A percentile compares a stretch with the other conserved stretches of the same genome.
Evolutionary conservation across 2,113 vertebrate genomes (phyloP).

Genomic region (Carassius auratus): DNA sequence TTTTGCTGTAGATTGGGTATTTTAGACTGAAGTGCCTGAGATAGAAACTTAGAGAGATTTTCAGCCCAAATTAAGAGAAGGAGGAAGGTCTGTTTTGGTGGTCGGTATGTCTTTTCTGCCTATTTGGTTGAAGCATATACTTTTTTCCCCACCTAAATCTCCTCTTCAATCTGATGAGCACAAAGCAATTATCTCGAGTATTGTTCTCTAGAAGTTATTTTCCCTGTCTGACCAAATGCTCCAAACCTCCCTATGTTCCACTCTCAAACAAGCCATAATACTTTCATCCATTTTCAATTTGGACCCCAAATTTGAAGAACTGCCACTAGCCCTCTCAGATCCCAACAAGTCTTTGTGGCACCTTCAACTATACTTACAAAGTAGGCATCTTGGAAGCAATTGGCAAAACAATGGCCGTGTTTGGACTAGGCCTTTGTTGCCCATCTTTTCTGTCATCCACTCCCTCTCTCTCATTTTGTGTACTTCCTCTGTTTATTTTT

Average conservation of each 20-base stretch:
- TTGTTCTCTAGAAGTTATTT: conserved; percentile 56
- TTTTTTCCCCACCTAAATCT: conserved; percentile 25
- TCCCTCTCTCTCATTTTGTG: conserved; percentile 4
- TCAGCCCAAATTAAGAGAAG: conserved; percentile 37
- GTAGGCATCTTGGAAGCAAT: conserved; percentile 38
- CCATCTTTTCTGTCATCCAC: conserved; percentile 21
- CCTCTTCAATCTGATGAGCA: conserved; percentile 54
- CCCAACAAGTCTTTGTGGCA: not conserved
- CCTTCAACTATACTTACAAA: conserved; percentile 17
- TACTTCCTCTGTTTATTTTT: conserved; percentile 43
- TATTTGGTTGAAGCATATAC: conserved; percentile 37
- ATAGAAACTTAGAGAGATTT: conserved; percentile 65
- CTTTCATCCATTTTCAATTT: conserved; percentile 58
- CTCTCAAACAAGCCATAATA: conserved; percentile 57
- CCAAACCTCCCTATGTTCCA: not conserved
- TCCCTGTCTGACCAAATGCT: conserved; percentile 12
- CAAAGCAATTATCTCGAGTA: conserved; percentile 56
- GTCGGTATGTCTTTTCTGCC: conserved; percentile 24
- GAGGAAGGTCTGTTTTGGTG: conserved; percentile 35
- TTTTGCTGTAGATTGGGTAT: conserved; percentile 73
- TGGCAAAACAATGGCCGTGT: conserved; percentile 35
- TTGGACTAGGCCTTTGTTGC: conserved; percentile 25
- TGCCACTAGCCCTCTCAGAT: conserved; percentile 4
- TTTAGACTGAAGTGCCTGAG: conserved; percentile 63
- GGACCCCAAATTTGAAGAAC: conserved; percentile 34